Base-by-base conservation (phyloP, 2,113 vertebrate genomes). In the Lophura nycthemera region DNA sequence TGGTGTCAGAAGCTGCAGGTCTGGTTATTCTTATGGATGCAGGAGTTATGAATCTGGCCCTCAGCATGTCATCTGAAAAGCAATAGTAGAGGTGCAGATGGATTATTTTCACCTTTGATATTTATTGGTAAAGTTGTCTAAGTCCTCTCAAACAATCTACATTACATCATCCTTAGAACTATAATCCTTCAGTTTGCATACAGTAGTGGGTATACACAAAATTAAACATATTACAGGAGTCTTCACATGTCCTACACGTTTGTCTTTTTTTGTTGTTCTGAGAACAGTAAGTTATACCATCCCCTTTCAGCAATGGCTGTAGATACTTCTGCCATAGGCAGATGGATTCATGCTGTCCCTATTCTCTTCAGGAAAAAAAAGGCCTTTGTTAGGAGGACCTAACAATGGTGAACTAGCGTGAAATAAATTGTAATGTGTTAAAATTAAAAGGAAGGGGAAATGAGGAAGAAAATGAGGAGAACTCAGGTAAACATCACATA, bases 401-500 rank as follows among this genome's bases (percentile, higher is more conserved):
- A 83, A 57, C 3, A 56, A 10, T 11, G 80, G 13, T 36, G 11
- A 87, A 56, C 48, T 45, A 89, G 24, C 16, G 18, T 54, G 30
- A 59, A 83, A 56, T 15, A 80, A 87, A 91, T 11, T 8, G 40
- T 69, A 84, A 67, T 57, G 3, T 77, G 42, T 66, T 77, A 47
- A 60, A 92, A 80, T 16, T 42, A 11, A 16, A 87, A 69, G 75
- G 60, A 73, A 71, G 24, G 34, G 10, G 7, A 82, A 25, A 84
- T 9, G 6, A 87, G 40, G 36, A 64, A 71, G 18, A 89, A 88
- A 89, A 92, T 17, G 1, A 87, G 21, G 36, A 19, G 2, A 70
- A 66, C 82, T 38, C 76, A 57, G 36, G 27, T 92, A 91, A 95
- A 91, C 85, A 88, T 27, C 17, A 74, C 85, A 77, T 73, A 93